Evolutionary conservation across 2,797 vertebrate species (phyloP), one percentile per base, ranked within the genome.

Genomic region (Perdix hodgsoniae): DNA sequence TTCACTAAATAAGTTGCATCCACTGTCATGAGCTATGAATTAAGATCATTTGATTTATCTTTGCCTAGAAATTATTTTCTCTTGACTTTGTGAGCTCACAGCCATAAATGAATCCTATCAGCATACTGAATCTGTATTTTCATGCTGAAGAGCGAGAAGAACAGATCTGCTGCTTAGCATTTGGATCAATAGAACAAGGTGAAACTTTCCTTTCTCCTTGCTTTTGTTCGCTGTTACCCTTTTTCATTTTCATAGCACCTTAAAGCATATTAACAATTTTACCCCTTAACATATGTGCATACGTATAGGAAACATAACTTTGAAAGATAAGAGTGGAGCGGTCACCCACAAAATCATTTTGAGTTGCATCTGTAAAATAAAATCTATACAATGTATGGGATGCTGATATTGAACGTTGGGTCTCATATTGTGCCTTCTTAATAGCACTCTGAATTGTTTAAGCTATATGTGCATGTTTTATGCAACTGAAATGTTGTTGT

Each of bases 241-340:
- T 96, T 94, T 94, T 67, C 75, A 70, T 86, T 94, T 95, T 95
- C 78, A 37, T 83, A 91, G 44, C 86, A 85, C 86, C 90, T 92
- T 76, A 86, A 88, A 94, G 93, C 47, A 49, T 65, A 80, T 23
- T 94, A 95, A 93, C 73, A 27, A 4, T 69, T 92, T 95, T 49
- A n/a, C 40, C 24, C 11, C 5, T 17, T 85, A 74, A 71, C 7
- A 12, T 72, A 57, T 54, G 52, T 49, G 42, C 44, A 26, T 82
- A 78, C 92, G 86, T 87, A 49, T 72, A 76, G 56, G 39, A 88
- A 83, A 75, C 60, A 84, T 77, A 31, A 71, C 59, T 77, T 83
- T 42, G 74, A 83, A 69, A 66, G 65, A 59, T 93, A 91, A 75
- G 69, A 83, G 67, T 59, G 69, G 76, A 91, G 78, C 76, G 85